Percentiles rank a stretch among this genome's conserved stretches.
phyloP scores from a whole-genome alignment of 2,888 invertebrate species.

The Junonia oenone region DNA sequence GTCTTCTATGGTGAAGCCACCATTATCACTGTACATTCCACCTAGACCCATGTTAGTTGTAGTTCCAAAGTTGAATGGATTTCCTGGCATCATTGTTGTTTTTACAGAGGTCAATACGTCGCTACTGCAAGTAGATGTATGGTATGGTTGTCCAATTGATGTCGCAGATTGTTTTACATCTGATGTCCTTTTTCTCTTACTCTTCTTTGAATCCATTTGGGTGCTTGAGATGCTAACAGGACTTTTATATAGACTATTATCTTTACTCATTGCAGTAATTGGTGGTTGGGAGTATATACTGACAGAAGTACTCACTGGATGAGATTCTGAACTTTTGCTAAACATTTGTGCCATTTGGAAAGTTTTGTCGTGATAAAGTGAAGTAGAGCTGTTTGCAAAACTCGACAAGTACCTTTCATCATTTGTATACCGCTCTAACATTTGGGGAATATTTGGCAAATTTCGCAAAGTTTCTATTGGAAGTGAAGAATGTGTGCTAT shows the following conservation, averaged over 20 bases:
- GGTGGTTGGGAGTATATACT: constrained; percentile 61
- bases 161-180: constrained; percentile 50
- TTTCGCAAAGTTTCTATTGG: constrained; percentile 76
- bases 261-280: constrained; percentile 50
- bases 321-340: constrained; percentile 68
- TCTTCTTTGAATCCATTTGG: constrained; percentile 55
- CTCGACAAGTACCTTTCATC: constrained; percentile 78
- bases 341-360: constrained; percentile 82
- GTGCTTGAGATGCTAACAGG: constrained; percentile 39
- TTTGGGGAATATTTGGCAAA: constrained; percentile 79
- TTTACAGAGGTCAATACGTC: constrained; percentile 64
- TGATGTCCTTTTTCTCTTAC: constrained; percentile 58
- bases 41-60: constrained; percentile 80
- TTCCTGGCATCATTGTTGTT: constrained; percentile 85
- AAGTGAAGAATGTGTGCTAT: constrained; percentile 55
- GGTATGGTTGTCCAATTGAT: constrained; percentile 62
- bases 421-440: constrained; percentile 78
- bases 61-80: constrained; percentile 91
- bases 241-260: constrained; percentile 54
- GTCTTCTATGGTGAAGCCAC: constrained; percentile 83
- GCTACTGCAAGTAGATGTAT: constrained; percentile 81
- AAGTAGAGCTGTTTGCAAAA: constrained; percentile 59
- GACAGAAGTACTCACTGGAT: constrained; percentile 48
- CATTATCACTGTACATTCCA: constrained; percentile 82
- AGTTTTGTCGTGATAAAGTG: constrained; percentile 79